phyloP scores from a whole-genome alignment of 2,113 vertebrate species.

The Bubo blakistoni region DNA sequence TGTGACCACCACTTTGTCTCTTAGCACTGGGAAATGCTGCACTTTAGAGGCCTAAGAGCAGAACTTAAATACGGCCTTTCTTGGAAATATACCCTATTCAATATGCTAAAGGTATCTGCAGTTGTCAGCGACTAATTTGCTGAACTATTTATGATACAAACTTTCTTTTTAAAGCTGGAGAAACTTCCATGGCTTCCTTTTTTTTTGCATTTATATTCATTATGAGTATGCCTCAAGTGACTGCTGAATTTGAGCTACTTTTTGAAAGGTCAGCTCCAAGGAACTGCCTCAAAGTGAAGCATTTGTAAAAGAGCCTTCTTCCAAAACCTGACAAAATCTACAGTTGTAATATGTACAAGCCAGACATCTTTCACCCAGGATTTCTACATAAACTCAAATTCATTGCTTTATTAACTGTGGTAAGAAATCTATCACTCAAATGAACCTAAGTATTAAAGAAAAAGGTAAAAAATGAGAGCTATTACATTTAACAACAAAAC shows the following conservation, averaged over 20 bases:
- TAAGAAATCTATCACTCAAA: background rate
- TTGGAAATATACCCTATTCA: background rate
- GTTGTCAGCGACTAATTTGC: background rate
- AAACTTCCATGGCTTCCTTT: background rate
- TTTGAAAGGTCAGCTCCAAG: background rate
- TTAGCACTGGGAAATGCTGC: background rate
- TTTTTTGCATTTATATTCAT: background rate
- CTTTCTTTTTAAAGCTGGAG: background rate
- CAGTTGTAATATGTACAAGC: background rate
- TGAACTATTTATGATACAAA: background rate
- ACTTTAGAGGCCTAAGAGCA: background rate
- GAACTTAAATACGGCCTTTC: background rate
- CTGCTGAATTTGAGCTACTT: background rate
- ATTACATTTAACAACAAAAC: background rate
- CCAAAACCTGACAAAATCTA: background rate
- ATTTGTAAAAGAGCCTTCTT: background rate
- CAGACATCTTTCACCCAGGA: background rate
- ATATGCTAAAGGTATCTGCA: background rate
- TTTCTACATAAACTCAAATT: background rate
- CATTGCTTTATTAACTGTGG: background rate
- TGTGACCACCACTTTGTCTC: background rate
- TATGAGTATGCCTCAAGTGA: background rate
- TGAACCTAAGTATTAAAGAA: background rate
- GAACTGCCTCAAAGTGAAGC: background rate
- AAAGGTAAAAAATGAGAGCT: background rate